phyloP scores from a whole-genome alignment of 2,888 invertebrate genomes.

The Drosophila mulleri region DNA sequence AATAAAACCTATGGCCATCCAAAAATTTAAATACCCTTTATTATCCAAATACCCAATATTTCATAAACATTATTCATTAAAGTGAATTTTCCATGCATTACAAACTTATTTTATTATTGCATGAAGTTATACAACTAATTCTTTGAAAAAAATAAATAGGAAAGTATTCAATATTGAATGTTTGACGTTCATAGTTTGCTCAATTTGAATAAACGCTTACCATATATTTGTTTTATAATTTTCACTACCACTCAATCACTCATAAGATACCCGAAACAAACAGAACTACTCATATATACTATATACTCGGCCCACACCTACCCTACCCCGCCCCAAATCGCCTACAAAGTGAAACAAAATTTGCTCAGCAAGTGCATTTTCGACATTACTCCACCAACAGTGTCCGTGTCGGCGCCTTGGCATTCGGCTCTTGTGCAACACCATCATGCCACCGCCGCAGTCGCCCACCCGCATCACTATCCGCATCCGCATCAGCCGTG shows the following conservation, averaged over 20 bases:
- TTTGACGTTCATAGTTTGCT: no score
- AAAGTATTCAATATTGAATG: no score
- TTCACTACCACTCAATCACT: slow-evolving; percentile 9
- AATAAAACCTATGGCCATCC: no score
- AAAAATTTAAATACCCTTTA: no score
- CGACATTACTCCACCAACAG: slow-evolving; percentile 85
- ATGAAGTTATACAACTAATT: no score
- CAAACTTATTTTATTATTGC: no score
- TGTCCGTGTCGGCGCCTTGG: slow-evolving; percentile 84
- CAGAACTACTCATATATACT: slow-evolving; percentile 17
- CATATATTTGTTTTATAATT: not conserved
- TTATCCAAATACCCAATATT: no score
- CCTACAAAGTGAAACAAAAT: slow-evolving; percentile 64
- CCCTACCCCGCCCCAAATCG: not conserved
- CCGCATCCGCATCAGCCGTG: slow-evolving; percentile 85
- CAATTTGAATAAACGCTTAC: no score
- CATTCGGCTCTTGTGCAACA: slow-evolving; percentile 85
- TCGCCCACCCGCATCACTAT: slow-evolving; percentile 82
- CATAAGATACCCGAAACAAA: slow-evolving; percentile 12
- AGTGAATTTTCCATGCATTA: no score
- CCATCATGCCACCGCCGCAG: slow-evolving; percentile 70
- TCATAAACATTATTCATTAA: no score
- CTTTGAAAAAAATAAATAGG: no score
- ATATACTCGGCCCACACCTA: not conserved
- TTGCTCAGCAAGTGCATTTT: slow-evolving; percentile 85